phyloP scores from a whole-genome alignment of 2,797 vertebrate genomes.

The Ceryle rudis region DNA sequence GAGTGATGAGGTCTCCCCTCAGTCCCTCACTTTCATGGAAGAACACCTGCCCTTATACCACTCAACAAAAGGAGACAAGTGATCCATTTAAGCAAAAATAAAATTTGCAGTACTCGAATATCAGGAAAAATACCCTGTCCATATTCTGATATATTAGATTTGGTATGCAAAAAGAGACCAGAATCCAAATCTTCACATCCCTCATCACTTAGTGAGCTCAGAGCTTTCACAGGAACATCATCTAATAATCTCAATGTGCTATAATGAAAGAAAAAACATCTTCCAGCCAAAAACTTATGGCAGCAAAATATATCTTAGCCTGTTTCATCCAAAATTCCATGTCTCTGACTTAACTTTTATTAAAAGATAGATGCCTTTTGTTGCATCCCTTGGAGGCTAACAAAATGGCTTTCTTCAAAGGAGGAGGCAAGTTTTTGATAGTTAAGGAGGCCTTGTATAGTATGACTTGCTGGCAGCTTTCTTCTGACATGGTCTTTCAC shows the following conservation, averaged over 20 bases:
- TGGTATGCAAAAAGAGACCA: background rate
- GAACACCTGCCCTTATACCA: background rate
- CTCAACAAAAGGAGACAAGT: background rate
- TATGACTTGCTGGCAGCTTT: background rate
- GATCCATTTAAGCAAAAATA: background rate
- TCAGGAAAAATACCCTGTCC: background rate
- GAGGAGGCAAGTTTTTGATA: background rate
- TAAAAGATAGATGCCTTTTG: background rate
- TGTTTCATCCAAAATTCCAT: background rate
- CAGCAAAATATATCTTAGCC: background rate
- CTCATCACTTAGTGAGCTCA: background rate
- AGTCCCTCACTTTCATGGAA: background rate
- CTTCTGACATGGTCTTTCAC: background rate
- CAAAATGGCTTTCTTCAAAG: background rate
- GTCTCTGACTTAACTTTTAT: background rate
- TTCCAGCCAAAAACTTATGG: background rate
- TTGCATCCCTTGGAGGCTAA: background rate
- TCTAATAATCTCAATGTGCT: background rate
- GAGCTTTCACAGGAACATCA: background rate
- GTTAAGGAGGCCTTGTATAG: background rate
- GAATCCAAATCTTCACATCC: background rate
- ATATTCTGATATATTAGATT: background rate
- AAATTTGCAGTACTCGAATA: background rate
- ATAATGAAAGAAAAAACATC: background rate
- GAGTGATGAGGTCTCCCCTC: no score